Evolutionary conservation across 1,140 invertebrate genomes (phyloP).

Genomic region (Pogonomyrmex californicus): DNA sequence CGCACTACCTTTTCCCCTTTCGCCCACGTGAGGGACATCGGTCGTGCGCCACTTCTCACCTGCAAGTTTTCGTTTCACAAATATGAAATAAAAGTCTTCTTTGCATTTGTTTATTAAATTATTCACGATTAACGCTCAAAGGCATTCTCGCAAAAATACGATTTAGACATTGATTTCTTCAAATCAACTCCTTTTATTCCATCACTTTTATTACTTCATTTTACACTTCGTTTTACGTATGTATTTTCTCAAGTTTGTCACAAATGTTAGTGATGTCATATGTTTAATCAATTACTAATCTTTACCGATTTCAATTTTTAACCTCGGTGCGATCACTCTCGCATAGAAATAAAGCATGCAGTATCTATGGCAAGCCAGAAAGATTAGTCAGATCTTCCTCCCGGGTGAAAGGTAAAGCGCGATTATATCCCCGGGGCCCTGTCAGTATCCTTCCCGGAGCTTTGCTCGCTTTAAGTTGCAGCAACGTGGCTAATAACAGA

Average conservation of each 20-base stretch:
- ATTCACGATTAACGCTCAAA: constrained; percentile 2
- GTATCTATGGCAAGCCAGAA: constrained; percentile 60
- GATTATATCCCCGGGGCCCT: constrained; percentile 81
- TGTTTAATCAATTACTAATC: background rate
- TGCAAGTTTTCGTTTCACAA: constrained; percentile 48
- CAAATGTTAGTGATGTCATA: background rate
- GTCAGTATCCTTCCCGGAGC: constrained; percentile 72
- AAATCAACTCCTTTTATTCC: background rate
- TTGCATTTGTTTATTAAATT: constrained; percentile 16
- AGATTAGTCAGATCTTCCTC: constrained; percentile 83
- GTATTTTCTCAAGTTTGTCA: background rate
- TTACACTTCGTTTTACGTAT: background rate
- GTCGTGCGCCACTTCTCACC: constrained; percentile 51
- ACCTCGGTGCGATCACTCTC: background rate
- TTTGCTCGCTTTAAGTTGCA: constrained; percentile 79
- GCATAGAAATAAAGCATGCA: constrained; percentile 25
- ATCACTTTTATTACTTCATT: background rate
- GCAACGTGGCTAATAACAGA: constrained; percentile 85
- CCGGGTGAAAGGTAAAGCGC: constrained; percentile 78
- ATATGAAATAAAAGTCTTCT: constrained; percentile 23
- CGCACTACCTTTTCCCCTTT: constrained; percentile 68
- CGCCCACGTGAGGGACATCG: constrained; percentile 62
- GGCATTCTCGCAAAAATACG: background rate
- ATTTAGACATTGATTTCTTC: background rate
- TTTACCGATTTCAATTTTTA: constrained; percentile 4